A percentile compares a stretch with the other conserved stretches of the same genome.
phyloP scores from a whole-genome alignment of 64 coral and sea anemone genomes.

The Actinia tenebrosa region DNA sequence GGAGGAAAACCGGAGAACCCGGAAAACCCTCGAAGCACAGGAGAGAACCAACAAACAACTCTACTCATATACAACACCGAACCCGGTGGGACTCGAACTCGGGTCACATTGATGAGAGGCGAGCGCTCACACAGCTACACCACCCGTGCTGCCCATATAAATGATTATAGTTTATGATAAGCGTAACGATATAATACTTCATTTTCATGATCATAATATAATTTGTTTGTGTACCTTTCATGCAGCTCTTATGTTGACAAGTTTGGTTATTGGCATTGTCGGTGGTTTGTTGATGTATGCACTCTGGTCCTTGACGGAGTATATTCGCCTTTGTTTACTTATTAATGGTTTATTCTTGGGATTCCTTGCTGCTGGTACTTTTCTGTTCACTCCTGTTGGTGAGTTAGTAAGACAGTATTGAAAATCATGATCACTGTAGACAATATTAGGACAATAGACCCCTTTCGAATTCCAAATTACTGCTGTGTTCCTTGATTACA shows the following conservation, averaged over 20 bases:
- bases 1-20: too few species aligned
- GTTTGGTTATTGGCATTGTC: conserved; percentile 43
- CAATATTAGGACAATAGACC: not conserved
- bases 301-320: conserved; percentile 81
- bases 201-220: not conserved
- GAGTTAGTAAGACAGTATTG: not conserved
- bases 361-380: conserved; percentile 55
- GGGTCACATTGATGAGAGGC: too few species aligned
- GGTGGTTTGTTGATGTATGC: conserved; percentile 60
- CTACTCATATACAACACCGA: too few species aligned
- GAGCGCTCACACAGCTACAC: too few species aligned
- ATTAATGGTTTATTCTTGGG: conserved; percentile 67
- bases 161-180: too few species aligned
- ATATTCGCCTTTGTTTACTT: conserved; percentile 56
- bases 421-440: not conserved
- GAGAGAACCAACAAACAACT: too few species aligned
- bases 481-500: too few species aligned
- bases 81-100: too few species aligned
- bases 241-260: conserved; percentile 59
- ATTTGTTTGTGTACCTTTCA: not conserved
- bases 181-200: too few species aligned
- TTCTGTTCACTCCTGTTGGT: conserved; percentile 83
- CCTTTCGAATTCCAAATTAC: too few species aligned
- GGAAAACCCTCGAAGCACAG: too few species aligned
- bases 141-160: too few species aligned